Conservation (phyloP, 2,113 vertebrate genomes). For the Castor canadensis region DNA sequence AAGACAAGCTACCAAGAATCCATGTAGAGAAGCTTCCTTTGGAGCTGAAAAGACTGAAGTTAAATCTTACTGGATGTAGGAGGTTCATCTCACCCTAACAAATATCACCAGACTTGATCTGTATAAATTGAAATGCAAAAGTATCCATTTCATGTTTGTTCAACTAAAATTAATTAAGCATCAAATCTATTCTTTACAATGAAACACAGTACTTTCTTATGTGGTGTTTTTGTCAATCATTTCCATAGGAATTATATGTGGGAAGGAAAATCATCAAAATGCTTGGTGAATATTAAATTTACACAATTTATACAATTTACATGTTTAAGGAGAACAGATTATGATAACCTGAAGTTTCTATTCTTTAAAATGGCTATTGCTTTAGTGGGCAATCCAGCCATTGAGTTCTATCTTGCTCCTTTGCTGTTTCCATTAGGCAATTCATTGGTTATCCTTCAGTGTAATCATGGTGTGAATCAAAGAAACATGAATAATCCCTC, state of each 20-base stretch:
- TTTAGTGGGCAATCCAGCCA: not conserved
- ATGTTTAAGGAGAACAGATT: conserved; percentile 23
- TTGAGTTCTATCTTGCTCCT: not conserved
- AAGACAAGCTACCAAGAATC: not conserved
- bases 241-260: not conserved
- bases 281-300: not conserved
- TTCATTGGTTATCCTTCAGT: not conserved
- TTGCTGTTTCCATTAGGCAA: not conserved
- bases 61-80: not conserved
- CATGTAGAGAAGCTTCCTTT: not conserved
- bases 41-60: not conserved
- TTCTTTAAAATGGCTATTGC: not conserved
- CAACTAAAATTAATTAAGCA: not conserved
- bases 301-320: not conserved
- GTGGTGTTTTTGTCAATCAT: not conserved
- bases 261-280: conserved; percentile 23
- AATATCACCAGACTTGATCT: not conserved
- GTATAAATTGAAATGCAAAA: not conserved
- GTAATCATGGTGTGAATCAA: conserved; percentile 6
- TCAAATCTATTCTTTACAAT: not conserved
- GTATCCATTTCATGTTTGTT: not conserved
- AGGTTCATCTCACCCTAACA: not conserved
- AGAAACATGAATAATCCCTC: conserved; percentile 32
- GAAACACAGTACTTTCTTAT: not conserved
- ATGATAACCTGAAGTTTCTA: not conserved